Percentiles rank a stretch among this genome's conserved stretches.
Evolutionary conservation across 2,888 invertebrate genomes (phyloP).

Genomic region (Drosophila conformis): DNA sequence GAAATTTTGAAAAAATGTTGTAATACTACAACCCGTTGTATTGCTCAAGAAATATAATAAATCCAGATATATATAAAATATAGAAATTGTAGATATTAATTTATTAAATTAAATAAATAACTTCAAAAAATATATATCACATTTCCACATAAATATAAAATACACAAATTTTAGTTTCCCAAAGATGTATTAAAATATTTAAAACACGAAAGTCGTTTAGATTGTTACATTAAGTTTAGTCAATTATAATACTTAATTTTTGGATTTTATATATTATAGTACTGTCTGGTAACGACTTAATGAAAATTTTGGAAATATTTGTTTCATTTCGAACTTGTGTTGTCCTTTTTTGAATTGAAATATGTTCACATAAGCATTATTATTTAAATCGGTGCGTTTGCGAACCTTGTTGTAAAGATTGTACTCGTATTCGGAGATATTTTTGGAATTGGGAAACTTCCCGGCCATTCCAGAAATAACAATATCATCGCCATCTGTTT

Average conservation of each 20-base stretch:
- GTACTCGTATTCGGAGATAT: constrained; percentile 87
- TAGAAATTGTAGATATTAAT: too few relatives aligned
- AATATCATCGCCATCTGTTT: constrained; percentile 86
- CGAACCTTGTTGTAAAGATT: constrained; percentile 87
- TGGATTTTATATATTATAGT: neutral
- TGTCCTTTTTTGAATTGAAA: neutral
- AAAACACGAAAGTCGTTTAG: neutral
- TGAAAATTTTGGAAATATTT: neutral
- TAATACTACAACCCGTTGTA: too few relatives aligned
- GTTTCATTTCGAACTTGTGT: neutral
- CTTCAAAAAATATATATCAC: neutral
- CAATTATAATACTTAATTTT: neutral
- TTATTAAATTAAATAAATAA: neutral
- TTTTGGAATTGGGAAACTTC: constrained; percentile 88
- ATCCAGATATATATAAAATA: too few relatives aligned
- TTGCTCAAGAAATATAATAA: too few relatives aligned
- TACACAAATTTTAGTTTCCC: neutral
- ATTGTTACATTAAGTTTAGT: neutral
- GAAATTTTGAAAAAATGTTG: too few relatives aligned
- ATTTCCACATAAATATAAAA: neutral
- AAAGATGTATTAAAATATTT: neutral
- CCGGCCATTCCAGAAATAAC: constrained; percentile 88
- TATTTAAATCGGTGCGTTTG: neutral
- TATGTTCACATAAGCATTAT: neutral
- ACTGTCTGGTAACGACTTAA: neutral